These are phyloP conservation scores for Idaea aversata DNA, from an alignment of 2,888 invertebrate species.

Conservation along the genomic window DNA sequence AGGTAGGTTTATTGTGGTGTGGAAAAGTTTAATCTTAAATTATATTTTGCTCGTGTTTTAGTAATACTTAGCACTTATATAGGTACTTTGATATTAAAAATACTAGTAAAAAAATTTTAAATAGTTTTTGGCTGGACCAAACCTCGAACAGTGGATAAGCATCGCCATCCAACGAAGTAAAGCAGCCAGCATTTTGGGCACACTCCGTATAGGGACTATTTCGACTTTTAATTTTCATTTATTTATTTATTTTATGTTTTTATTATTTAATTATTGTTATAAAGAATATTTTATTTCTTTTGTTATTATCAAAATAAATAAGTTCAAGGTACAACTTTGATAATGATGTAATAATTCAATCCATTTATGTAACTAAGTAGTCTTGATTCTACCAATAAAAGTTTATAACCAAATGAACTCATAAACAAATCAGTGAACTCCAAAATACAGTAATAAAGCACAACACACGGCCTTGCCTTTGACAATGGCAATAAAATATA, in stretches of 20 bases:
- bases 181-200: too few relatives aligned
- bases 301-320: too few relatives aligned
- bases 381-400: neutral
- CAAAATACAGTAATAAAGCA: constrained; percentile 45
- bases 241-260: too few relatives aligned
- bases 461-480: constrained; percentile 57
- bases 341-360: neutral
- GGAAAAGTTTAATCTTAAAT: neutral
- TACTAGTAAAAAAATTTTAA: too few relatives aligned
- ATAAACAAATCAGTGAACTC: constrained; percentile 39
- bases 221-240: too few relatives aligned
- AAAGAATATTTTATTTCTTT: too few relatives aligned
- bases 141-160: too few relatives aligned
- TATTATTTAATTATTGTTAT: too few relatives aligned
- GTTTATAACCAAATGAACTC: constrained; percentile 6
- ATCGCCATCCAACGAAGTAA: too few relatives aligned
- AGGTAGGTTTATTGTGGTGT: neutral
- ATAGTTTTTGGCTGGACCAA: too few relatives aligned
- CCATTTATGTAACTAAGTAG: neutral
- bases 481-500: constrained; percentile 63
- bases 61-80: neutral
- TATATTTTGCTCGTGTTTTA: neutral
- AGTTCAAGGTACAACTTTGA: neutral
- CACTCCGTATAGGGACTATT: too few relatives aligned
- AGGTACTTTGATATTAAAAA: too few relatives aligned